Evolutionary conservation across 2,888 invertebrate species (phyloP).

Genomic region (Cantharis rustica): DNA sequence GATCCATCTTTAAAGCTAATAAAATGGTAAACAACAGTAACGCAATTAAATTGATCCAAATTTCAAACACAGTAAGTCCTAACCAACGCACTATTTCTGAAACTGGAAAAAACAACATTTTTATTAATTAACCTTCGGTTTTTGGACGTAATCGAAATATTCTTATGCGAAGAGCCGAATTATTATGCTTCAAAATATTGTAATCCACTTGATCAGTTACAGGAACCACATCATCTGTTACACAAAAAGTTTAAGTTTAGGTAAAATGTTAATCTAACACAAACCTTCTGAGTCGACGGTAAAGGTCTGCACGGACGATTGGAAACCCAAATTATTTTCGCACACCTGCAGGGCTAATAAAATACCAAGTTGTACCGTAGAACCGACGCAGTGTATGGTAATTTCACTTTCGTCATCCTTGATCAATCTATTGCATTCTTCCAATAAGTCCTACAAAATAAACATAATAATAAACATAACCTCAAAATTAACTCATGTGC

Average conservation of each 20-base stretch:
- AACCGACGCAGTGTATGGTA: constrained; percentile 86
- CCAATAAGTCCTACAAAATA: constrained; percentile 68
- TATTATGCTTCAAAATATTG: constrained; percentile 71
- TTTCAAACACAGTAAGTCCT: constrained; percentile 93
- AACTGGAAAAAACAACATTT: constrained; percentile 47
- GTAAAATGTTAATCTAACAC: neutral
- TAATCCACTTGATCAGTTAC: constrained; percentile 77
- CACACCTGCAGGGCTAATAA: constrained; percentile 81
- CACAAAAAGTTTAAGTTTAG: constrained; percentile 59
- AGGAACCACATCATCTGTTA: constrained; percentile 89
- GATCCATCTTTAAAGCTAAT: constrained; percentile 79
- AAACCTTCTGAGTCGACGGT: constrained; percentile 56
- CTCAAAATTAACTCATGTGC: constrained; percentile 1
- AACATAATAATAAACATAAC: constrained; percentile 9
- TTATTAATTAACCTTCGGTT: neutral
- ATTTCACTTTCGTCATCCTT: constrained; percentile 75
- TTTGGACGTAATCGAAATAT: constrained; percentile 62
- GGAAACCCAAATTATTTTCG: constrained; percentile 69
- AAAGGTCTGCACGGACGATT: constrained; percentile 80
- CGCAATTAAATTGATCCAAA: constrained; percentile 87
- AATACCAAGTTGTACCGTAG: constrained; percentile 83
- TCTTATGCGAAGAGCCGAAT: constrained; percentile 85
- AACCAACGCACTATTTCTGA: constrained; percentile 92
- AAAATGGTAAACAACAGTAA: constrained; percentile 83
- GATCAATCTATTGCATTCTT: constrained; percentile 78